Base-by-base conservation (phyloP, 2,113 vertebrate genomes). In the Bubo blakistoni region DNA sequence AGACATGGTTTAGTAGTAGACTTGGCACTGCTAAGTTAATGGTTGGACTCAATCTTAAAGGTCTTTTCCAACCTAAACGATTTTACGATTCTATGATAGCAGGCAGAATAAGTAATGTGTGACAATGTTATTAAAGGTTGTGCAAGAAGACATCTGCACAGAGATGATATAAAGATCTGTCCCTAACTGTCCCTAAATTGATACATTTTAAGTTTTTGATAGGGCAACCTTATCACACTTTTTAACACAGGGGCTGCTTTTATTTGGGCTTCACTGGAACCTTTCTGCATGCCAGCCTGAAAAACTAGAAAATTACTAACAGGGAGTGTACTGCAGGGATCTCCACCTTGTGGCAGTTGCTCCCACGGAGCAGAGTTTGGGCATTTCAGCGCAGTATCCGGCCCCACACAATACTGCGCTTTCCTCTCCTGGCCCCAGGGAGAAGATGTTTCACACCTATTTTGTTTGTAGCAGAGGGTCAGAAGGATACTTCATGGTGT, bases 311-410 rank as follows among this genome's bases (percentile, higher is more conserved):
- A 38, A 30, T 30, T 4, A 1, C 24, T n/a, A 13, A 7, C 5
- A 4, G 29, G 36, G 69, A 67, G 3, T 34, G 16, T 4, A 16
- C 5, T 3, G 11, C 5, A 7, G 9, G 38, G 30, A 47, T 40
- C 34, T 30, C 46, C 0, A 5, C 36, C 59, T 47, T 1, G 1
- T 1, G 3, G 36, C 21, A 11, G 25, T 4, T 66, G 65, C 27
- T 11, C 14, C 21, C n/a, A 59, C 0, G 1, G 34, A 62, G 38
- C 34, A 78, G 47, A 66, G 10, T 17, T 6, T 51, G 44, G 26
- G 81, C 6, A 6, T 74, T 80, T 29, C 17, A 36, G 42, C 4
- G 30, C 58, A 55, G 63, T 30, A 63, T 58, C 15, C 0, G 0
- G 29, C 29, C 40, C 20, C 54, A 52, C 18, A 10, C n/a, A 57